phyloP scores from a whole-genome alignment of 2,113 vertebrate genomes.

The Amblyopsis rosae region DNA sequence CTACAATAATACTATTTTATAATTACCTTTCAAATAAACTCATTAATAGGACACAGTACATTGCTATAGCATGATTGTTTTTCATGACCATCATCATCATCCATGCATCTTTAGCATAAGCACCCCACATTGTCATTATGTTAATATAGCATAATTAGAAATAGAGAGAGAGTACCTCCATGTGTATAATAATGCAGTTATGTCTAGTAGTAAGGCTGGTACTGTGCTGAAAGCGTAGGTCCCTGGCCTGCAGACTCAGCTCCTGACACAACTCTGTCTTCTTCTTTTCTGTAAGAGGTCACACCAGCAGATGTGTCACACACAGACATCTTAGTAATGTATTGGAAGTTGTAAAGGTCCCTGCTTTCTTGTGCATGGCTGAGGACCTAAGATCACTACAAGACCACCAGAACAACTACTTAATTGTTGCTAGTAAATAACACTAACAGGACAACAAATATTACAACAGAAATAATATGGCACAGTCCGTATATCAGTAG shows the following conservation, averaged over 20 bases:
- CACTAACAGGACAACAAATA: background rate
- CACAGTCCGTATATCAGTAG: background rate
- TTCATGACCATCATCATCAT: no score
- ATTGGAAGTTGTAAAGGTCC: no score
- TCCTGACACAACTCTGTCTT: slow-evolving; percentile 95
- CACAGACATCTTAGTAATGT: background rate
- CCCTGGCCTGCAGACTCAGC: slow-evolving; percentile 91
- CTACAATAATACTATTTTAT: background rate
- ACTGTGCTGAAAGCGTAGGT: slow-evolving; percentile 92
- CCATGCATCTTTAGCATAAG: no score
- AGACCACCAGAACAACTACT: no score
- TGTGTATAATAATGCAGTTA: slow-evolving; percentile 91
- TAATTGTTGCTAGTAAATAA: background rate
- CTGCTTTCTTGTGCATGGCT: background rate
- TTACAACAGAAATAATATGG: background rate
- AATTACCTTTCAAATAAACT: background rate
- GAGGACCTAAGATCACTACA: no score
- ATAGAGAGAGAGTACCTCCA: slow-evolving; percentile 83
- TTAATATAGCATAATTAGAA: background rate
- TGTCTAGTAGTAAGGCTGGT: slow-evolving; percentile 89
- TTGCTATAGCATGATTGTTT: no score
- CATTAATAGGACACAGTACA: no score
- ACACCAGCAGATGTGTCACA: background rate
- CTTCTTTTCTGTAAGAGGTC: slow-evolving; percentile 84
- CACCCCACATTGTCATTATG: background rate